phyloP scores from a whole-genome alignment of 2,797 vertebrate genomes.

The Pogoniulus pusillus region DNA sequence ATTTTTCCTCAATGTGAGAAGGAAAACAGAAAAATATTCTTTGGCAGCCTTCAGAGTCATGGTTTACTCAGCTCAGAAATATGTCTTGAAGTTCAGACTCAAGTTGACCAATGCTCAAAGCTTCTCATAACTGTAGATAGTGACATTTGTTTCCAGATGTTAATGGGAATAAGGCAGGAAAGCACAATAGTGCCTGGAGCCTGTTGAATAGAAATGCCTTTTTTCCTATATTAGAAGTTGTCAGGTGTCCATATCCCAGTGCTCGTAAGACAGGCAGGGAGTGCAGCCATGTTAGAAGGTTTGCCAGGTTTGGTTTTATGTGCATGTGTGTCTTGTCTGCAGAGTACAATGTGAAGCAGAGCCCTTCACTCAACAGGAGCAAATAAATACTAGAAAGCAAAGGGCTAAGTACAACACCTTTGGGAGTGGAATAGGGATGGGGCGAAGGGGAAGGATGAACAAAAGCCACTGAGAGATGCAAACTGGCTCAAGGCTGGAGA shows the following conservation, averaged over 20 bases:
- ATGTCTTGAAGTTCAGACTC: constrained; percentile 12
- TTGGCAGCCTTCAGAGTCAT: background rate
- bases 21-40: constrained; percentile 20
- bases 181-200: background rate
- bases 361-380: constrained; percentile 40
- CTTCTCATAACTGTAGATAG: background rate
- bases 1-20: background rate
- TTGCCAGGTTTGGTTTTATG: constrained; percentile 25
- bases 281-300: background rate
- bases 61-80: constrained; percentile 13
- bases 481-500: background rate
- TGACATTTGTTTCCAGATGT: background rate
- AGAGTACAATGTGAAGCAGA: background rate
- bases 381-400: constrained; percentile 31
- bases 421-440: background rate
- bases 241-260: background rate
- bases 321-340: background rate
- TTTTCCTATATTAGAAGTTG: background rate
- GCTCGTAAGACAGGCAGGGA: background rate
- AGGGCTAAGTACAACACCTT: background rate
- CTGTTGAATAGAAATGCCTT: background rate
- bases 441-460: background rate
- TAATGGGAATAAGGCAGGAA: constrained; percentile 13
- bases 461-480: background rate
- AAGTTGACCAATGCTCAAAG: constrained; percentile 22